These are phyloP conservation scores for Gila orcuttii DNA, from an alignment of 2,113 vertebrate genomes.

Conservation along the genomic window DNA sequence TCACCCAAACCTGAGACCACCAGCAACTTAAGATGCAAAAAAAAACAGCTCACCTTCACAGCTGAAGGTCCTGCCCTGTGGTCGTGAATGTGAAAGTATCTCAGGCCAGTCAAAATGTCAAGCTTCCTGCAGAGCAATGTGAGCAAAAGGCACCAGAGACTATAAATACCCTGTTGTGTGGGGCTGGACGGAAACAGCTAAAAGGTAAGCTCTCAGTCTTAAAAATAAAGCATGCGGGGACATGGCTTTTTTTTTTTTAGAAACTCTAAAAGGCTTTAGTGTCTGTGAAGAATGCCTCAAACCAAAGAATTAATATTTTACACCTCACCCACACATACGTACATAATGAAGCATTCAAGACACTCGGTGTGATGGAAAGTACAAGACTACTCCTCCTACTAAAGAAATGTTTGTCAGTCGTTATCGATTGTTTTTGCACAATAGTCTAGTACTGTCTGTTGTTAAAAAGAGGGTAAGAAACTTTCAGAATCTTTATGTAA, in stretches of 20 bases:
- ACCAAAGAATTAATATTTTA: slow-evolving; percentile 31
- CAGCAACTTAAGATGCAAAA: neutral
- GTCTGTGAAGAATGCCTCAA: neutral
- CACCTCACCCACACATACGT: neutral
- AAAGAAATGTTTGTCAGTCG: neutral
- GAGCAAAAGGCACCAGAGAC: neutral
- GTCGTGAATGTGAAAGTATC: neutral
- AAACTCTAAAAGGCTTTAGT: slow-evolving; percentile 22
- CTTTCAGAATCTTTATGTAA: too few relatives aligned
- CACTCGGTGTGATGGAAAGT: neutral
- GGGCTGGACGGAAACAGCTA: slow-evolving; percentile 33
- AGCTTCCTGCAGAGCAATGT: slow-evolving; percentile 16
- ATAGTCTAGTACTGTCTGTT: neutral
- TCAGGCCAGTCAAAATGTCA: slow-evolving; percentile 21
- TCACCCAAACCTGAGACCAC: neutral
- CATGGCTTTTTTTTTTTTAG: neutral
- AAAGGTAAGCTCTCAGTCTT: slow-evolving; percentile 28
- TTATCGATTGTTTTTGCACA: neutral
- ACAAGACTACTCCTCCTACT: neutral
- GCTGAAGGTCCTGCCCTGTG: neutral
- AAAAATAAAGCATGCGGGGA: neutral
- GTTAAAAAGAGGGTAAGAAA: neutral
- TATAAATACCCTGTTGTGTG: slow-evolving; percentile 41
- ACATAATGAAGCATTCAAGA: slow-evolving; percentile 36
- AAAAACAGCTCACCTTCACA: neutral